These are phyloP conservation scores for Heterodera filipjevi DNA, from an alignment of 2,888 invertebrate species.

Conservation along the genomic window DNA sequence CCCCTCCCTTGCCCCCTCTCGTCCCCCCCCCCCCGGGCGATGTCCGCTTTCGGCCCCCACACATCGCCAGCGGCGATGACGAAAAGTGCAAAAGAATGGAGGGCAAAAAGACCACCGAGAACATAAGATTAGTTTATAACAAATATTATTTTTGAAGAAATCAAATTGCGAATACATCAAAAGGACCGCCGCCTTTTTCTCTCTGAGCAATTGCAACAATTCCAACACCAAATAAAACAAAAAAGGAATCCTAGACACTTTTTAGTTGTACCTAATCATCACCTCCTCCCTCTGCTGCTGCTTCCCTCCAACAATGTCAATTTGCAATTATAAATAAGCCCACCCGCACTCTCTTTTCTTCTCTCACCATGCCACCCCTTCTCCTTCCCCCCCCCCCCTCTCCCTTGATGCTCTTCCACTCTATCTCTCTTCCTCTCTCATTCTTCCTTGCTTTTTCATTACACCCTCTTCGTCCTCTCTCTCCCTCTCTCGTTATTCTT, in stretches of 20 bases:
- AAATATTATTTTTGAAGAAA: no score
- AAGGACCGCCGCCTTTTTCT: no score
- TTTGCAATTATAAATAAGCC: slow-evolving; percentile 1
- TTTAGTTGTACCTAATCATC: neutral
- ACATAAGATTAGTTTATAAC: no score
- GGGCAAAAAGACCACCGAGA: neutral
- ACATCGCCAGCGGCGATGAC: neutral
- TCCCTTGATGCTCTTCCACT: no score
- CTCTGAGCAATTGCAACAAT: no score
- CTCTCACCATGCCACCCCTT: no score
- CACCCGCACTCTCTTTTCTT: neutral
- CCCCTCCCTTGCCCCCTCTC: neutral
- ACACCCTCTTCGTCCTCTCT: neutral
- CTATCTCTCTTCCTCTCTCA: neutral
- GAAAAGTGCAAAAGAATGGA: slow-evolving; percentile 6
- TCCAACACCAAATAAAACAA: no score
- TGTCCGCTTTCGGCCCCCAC: slow-evolving; percentile 1
- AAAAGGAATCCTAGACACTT: neutral
- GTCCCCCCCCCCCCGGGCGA: neutral
- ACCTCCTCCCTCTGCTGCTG: no score
- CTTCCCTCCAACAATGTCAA: no score
- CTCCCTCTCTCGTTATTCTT: no score
- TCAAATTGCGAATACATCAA: no score
- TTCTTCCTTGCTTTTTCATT: neutral
- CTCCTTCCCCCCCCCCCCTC: no score